Base-by-base conservation (phyloP, 2,113 vertebrate species). In the Seriola dumerili region DNA sequence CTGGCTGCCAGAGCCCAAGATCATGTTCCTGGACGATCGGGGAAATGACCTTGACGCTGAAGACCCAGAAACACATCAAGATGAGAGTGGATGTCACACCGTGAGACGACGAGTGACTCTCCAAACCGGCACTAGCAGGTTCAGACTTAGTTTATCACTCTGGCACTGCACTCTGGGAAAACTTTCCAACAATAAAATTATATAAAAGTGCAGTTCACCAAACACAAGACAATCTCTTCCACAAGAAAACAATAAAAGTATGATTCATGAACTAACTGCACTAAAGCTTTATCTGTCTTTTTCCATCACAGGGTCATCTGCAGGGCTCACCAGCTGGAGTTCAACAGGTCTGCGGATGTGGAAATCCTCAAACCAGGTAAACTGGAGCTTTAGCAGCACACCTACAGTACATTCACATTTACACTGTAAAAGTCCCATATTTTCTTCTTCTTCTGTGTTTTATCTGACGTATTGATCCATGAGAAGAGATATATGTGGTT, bases 271-370 rank as follows among this genome's bases (percentile, higher is more conserved):
- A 58, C 8, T 29, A 23, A 40, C 52, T 11, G 8, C 32, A 29
- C 23, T 34, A 12, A 16, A 17, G 25, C n/a, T 54, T 55, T 1
- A 38, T 17, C 19, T 57, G 38, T 59, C 8, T 76, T 2, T 17
- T 55, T 2, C 69, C 12, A 9, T 36, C 23, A 5, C 73, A 90
- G 84, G 0, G 58, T 88, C 36, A 42, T 64, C 42, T 90, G 88
- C 88, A 79, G 66, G 61, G 74, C 84, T 42, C 23, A 81, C 1
- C 77, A 84, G 38, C 9, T 1, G 0, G 2, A 72, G 10, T 54
- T 29, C 23, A 85, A 81, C 38, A 74, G 40, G 38, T 78, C 54
- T 67, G 76, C 66, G 4, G 25, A 34, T 5, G n/a, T 32, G 3
- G 6, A 59, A 3, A 62, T 80, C 0, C 0, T 58, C 14, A 36